Conservation (phyloP, 2,113 vertebrate genomes). For the Anhinga rufa region DNA sequence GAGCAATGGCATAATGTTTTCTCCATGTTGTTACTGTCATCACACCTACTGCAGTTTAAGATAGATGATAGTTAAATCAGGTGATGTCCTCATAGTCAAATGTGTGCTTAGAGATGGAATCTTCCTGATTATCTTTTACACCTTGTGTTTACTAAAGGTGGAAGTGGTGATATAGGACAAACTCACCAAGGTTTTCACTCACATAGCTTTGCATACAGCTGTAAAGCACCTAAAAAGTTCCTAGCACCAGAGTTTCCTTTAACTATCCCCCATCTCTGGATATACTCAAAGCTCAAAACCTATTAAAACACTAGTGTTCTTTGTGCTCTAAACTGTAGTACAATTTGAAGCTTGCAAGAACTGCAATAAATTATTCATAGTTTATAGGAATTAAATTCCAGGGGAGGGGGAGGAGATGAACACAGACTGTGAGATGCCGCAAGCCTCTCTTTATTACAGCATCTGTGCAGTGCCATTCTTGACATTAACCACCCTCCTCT, state of each 20-base stretch:
- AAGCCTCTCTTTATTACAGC: background rate
- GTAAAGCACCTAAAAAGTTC: background rate
- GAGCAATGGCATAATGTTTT: background rate
- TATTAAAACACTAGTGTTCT: background rate
- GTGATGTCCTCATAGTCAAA: background rate
- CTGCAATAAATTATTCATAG: background rate
- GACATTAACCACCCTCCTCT: background rate
- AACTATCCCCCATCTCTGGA: background rate
- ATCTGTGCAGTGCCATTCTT: background rate
- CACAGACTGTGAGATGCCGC: background rate
- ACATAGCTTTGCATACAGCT: background rate
- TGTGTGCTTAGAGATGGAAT: rapidly evolving
- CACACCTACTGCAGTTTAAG: background rate
- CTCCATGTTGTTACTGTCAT: background rate
- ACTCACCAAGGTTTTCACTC: background rate
- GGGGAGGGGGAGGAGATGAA: background rate
- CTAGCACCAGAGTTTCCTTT: background rate
- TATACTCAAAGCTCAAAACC: background rate
- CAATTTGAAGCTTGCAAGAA: background rate
- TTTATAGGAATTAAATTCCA: background rate
- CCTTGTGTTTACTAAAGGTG: background rate
- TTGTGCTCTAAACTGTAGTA: background rate
- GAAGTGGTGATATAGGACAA: background rate
- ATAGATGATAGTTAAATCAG: background rate
- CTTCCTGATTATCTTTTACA: rapidly evolving